Evolutionary conservation across 2,797 vertebrate genomes (phyloP).

Genomic region (Mormyrus hasselquistii): DNA sequence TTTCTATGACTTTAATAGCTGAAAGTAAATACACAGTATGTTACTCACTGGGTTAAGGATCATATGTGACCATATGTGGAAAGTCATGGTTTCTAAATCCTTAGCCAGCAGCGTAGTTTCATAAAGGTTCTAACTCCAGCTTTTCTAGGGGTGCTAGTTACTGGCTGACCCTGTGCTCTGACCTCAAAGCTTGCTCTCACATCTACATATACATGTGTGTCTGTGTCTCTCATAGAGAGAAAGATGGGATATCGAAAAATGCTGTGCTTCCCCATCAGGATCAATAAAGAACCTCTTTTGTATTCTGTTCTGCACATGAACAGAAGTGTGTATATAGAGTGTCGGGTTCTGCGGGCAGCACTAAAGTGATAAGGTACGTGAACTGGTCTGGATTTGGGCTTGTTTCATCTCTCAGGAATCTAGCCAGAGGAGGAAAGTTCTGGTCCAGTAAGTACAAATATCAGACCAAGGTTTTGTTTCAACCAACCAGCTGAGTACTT

Average conservation of each 20-base stretch:
- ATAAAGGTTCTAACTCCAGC: background rate
- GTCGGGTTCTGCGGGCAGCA: background rate
- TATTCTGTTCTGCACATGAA: background rate
- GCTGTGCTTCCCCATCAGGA: background rate
- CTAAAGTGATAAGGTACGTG: background rate
- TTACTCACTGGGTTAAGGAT: background rate
- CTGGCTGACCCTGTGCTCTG: background rate
- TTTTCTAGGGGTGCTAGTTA: background rate
- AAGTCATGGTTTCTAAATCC: background rate
- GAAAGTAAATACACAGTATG: background rate
- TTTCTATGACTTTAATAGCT: background rate
- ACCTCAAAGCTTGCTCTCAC: background rate
- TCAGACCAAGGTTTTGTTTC: background rate
- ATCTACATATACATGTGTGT: background rate
- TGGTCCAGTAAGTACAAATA: background rate
- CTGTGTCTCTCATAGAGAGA: background rate
- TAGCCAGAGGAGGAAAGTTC: background rate
- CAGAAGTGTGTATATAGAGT: background rate
- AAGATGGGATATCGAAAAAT: background rate
- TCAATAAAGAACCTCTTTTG: background rate
- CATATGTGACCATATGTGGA: background rate
- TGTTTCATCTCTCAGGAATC: constrained; percentile 7
- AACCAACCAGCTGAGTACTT: background rate
- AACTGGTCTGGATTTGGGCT: background rate
- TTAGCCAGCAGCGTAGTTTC: background rate